Evolutionary conservation across 2,888 invertebrate genomes (phyloP).

Genomic region (Pycnomerus fuliginosus): DNA sequence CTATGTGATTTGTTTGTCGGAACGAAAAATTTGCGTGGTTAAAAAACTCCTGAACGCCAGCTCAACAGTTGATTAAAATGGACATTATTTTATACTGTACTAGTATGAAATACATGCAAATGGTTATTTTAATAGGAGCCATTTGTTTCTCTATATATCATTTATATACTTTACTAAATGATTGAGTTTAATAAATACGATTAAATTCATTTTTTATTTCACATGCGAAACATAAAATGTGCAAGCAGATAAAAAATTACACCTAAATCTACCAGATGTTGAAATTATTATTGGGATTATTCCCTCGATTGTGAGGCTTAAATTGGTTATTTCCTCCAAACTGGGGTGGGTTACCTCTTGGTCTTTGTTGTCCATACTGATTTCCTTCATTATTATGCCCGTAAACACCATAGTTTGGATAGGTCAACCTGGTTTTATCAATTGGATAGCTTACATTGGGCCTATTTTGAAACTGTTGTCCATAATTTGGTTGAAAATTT

Average conservation of each 20-base stretch:
- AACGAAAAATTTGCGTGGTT: constrained; percentile 79
- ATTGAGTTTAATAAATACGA: constrained; percentile 4
- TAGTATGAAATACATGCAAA: constrained; percentile 48
- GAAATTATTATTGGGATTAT: too few species aligned
- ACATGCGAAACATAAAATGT: too few species aligned
- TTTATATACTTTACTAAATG: constrained; percentile 35
- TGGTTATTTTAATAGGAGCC: constrained; percentile 45
- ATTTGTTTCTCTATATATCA: constrained; percentile 47
- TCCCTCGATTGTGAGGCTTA: too few species aligned
- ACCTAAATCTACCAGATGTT: too few species aligned
- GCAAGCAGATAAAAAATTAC: too few species aligned
- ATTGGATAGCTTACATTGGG: too few species aligned
- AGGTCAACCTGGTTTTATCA: constrained; percentile 16
- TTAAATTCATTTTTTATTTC: too few species aligned
- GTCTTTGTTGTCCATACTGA: too few species aligned
- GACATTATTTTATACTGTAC: constrained; percentile 49
- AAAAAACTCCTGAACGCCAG: constrained; percentile 56
- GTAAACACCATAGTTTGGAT: constrained; percentile 22
- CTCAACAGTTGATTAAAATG: constrained; percentile 33
- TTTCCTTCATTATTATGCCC: too few species aligned
- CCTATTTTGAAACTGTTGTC: too few species aligned
- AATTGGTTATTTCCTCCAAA: too few species aligned
- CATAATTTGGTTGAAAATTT: background rate
- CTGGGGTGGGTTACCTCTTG: too few species aligned
- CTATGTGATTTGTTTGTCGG: constrained; percentile 84